Conservation (phyloP, 2,888 invertebrate species). For the Diaprepes abbreviatus region DNA sequence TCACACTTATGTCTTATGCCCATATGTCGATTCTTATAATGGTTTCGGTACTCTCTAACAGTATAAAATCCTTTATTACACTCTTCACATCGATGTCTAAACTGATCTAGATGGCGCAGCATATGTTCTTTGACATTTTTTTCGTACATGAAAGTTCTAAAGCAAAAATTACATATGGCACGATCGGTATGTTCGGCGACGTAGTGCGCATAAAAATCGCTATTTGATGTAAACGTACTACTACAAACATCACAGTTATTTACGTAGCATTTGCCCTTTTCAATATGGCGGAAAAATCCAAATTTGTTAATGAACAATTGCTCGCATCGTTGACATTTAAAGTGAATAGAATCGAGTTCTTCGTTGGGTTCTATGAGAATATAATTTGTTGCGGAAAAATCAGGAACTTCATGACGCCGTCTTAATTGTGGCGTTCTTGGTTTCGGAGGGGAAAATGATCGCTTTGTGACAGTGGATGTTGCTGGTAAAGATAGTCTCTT, state of each 20-base stretch:
- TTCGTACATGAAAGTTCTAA: slow-evolving; percentile 67
- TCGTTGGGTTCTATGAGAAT: slow-evolving; percentile 60
- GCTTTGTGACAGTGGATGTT: slow-evolving; percentile 43
- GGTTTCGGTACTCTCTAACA: slow-evolving; percentile 66
- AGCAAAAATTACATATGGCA: slow-evolving; percentile 66
- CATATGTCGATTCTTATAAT: slow-evolving; percentile 67
- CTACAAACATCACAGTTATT: slow-evolving; percentile 66
- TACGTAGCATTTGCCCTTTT: slow-evolving; percentile 66
- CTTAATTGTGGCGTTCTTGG: slow-evolving; percentile 57
- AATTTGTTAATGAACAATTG: slow-evolving; percentile 66
- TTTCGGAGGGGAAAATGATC: slow-evolving; percentile 48
- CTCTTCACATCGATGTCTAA: slow-evolving; percentile 65
- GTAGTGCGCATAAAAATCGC: slow-evolving; percentile 65
- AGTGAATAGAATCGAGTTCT: slow-evolving; percentile 63
- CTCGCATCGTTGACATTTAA: slow-evolving; percentile 65
- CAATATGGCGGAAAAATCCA: slow-evolving; percentile 65
- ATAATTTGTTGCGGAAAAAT: slow-evolving; percentile 64
- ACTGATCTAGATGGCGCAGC: slow-evolving; percentile 66
- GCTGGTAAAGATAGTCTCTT: slow-evolving; percentile 43
- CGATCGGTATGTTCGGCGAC: slow-evolving; percentile 62
- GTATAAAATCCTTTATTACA: slow-evolving; percentile 67
- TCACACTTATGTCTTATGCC: slow-evolving; percentile 66
- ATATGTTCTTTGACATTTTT: slow-evolving; percentile 67
- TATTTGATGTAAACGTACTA: slow-evolving; percentile 62
- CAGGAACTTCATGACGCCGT: slow-evolving; percentile 63